These are phyloP conservation scores for Enteromius mattozi DNA, from an alignment of 2,797 vertebrate species.

Conservation along the genomic window DNA sequence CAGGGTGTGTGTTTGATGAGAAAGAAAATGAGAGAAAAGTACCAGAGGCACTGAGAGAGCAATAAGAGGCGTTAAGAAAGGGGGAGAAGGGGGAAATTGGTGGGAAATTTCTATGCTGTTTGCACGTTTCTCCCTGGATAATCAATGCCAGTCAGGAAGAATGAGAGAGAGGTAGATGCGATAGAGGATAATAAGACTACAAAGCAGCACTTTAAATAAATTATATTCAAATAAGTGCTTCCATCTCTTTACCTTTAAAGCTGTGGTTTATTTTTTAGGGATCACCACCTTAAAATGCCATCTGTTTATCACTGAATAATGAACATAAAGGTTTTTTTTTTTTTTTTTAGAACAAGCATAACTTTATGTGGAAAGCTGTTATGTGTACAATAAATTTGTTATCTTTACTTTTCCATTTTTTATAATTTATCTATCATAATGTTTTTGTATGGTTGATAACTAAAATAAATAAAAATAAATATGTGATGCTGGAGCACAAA, in stretches of 20 bases:
- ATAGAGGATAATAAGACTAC: constrained; percentile 6
- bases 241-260: background rate
- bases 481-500: background rate
- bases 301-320: constrained; percentile 1
- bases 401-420: background rate
- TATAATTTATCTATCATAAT: background rate
- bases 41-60: constrained; percentile 26
- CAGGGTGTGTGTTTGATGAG: constrained; percentile 27
- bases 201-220: constrained; percentile 32
- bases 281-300: background rate
- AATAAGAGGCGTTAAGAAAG: constrained; percentile 42
- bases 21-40: constrained; percentile 39
- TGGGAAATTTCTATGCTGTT: constrained; percentile 28
- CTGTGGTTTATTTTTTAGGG: background rate
- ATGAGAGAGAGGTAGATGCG: constrained; percentile 38
- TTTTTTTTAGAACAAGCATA: background rate
- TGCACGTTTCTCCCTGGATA: constrained; percentile 41
- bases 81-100: constrained; percentile 8
- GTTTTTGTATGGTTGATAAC: background rate
- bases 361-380: background rate
- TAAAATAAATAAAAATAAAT: background rate
- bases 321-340: background rate
- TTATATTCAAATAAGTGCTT: constrained; percentile 11
- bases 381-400: background rate
- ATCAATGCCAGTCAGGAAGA: constrained; percentile 35